Percentiles rank a stretch among this genome's conserved stretches.
Conservation (phyloP, 53 echinoderm and acorn worm genomes). For the Henricia sp. region DNA sequence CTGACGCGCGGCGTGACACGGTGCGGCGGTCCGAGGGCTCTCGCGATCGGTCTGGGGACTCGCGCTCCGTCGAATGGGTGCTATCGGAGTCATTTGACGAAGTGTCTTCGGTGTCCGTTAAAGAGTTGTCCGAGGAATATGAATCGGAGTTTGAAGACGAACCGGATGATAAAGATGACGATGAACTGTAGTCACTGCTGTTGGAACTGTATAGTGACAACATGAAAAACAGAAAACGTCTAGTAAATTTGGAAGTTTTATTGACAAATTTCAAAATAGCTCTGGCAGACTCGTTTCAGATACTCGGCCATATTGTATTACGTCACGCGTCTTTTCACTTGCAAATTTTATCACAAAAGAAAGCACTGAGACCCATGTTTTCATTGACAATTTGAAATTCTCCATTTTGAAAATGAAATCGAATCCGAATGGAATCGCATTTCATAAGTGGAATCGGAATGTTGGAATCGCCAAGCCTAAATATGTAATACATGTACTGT, state of each 20-base stretch:
- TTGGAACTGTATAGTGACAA: neutral
- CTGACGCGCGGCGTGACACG: neutral
- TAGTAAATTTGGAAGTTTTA: neutral
- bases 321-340: too few species aligned
- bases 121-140: neutral
- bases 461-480: too few species aligned
- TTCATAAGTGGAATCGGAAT: too few species aligned
- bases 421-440: too few species aligned
- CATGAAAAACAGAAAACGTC: neutral
- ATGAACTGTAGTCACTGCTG: constrained; percentile 42
- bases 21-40: neutral
- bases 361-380: too few species aligned
- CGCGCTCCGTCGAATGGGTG: neutral
- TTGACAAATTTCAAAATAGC: too few species aligned
- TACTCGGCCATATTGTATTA: neutral
- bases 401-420: too few species aligned
- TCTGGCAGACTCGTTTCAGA: neutral
- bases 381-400: too few species aligned
- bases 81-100: neutral
- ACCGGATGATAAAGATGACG: neutral
- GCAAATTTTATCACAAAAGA: too few species aligned
- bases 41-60: neutral
- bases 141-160: constrained; percentile 20
- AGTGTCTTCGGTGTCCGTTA: neutral
- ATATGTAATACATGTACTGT: too few species aligned